Percentiles rank a stretch among this genome's conserved stretches.
These are phyloP conservation scores for Coleophora flavipennella DNA, from an alignment of 2,888 invertebrate species.

Conservation along the genomic window DNA sequence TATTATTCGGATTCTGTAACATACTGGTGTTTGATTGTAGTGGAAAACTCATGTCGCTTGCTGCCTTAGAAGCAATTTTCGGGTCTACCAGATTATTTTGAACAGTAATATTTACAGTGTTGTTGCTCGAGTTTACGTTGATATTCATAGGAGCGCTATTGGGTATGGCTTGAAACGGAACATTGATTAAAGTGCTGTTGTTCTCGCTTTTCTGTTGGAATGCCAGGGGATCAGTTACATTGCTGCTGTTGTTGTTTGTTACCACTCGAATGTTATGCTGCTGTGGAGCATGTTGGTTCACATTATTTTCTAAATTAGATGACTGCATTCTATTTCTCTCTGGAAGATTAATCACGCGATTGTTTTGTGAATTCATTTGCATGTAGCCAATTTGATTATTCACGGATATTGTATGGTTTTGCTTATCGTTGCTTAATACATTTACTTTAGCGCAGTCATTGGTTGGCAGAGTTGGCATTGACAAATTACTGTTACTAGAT, in stretches of 20 bases:
- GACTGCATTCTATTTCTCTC: slow-evolving; percentile 55
- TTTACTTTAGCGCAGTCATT: slow-evolving; percentile 59
- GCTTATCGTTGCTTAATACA: slow-evolving; percentile 50
- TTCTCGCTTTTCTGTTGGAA: slow-evolving; percentile 60
- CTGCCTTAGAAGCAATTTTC: slow-evolving; percentile 59
- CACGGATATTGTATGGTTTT: slow-evolving; percentile 54
- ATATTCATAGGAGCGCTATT: slow-evolving; percentile 69
- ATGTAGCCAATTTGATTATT: slow-evolving; percentile 62
- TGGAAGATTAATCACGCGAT: slow-evolving; percentile 60
- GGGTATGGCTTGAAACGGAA: slow-evolving; percentile 66
- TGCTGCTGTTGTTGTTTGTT: slow-evolving; percentile 49
- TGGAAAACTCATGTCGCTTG: slow-evolving; percentile 56
- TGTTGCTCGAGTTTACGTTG: slow-evolving; percentile 65
- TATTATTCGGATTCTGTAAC: slow-evolving; percentile 46
- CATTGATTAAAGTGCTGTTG: slow-evolving; percentile 61
- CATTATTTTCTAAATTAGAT: slow-evolving; percentile 45
- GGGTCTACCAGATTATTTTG: slow-evolving; percentile 67
- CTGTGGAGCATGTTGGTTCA: slow-evolving; percentile 55
- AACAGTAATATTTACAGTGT: slow-evolving; percentile 64
- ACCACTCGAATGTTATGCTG: slow-evolving; percentile 65
- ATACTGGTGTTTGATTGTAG: slow-evolving; percentile 47
- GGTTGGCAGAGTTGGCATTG: slow-evolving; percentile 41
- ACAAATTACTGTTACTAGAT: slow-evolving; percentile 35
- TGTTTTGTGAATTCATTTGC: slow-evolving; percentile 61
- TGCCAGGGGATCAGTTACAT: slow-evolving; percentile 46